Evolutionary conservation across 2,797 vertebrate genomes (phyloP), one percentile per base, ranked within the genome.

Genomic region (Pelochelys cantorii): DNA sequence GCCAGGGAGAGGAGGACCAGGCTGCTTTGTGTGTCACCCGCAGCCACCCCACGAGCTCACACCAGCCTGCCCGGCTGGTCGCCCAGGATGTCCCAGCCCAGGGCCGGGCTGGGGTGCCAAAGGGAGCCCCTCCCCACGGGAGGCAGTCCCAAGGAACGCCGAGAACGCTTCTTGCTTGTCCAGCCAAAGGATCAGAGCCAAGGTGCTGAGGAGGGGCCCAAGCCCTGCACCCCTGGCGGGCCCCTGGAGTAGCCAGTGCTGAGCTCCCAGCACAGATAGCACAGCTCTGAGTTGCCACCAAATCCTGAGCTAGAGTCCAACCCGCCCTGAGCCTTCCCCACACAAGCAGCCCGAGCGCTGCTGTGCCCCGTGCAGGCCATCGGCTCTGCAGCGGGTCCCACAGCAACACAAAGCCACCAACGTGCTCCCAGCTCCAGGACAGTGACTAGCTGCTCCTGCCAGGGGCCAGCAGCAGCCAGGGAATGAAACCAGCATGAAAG

Each of bases 261-360:
- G 37, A 48, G 23, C 23, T 75, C 23, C 37, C 23, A 75, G 42
- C 74, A 75, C 12, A 75, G 13, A 75, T 9, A 5, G 7, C 74
- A 27, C 42, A 29, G 42, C 48, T 77, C 74, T 4, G 25, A 60
- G 88, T 13, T 56, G 75, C 54, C 59, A 54, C 31, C 23, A 1
- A 0, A 0, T 54, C 2, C 37, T 27, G 62, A 68, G 57, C 7
- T 22, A 14, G 37, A 48, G 12, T 10, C 18, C 23, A 34, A 22
- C 2, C 42, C 15, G 17, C 20, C n/a, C 65, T 34, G 68, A 34
- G 56, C n/a, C 25, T 10, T 74, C 84, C 0, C 4, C 84, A 75
- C 5, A 34, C 71, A 42, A 48, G 62, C 59, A 90, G 85, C 79
- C 8, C 22, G 12, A 0, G 14, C 34, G 52, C 18, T 4, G 8